Conservation (phyloP, 92 coral and sea anemone species). For the Galaxea fascicularis region DNA sequence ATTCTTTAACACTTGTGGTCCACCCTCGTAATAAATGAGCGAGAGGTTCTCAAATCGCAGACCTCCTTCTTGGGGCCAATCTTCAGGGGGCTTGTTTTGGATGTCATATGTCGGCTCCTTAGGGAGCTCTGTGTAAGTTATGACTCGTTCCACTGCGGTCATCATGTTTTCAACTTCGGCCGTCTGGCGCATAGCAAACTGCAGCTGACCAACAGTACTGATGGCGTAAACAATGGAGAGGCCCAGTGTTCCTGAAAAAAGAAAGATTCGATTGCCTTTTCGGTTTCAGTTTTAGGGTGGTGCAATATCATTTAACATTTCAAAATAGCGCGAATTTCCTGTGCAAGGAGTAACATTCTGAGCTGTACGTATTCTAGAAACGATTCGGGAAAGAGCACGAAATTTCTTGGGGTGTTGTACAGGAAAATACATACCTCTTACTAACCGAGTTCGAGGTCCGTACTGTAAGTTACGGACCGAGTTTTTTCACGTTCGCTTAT, state of each 20-base stretch:
- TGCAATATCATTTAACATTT: too few species aligned
- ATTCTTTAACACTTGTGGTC: slow-evolving; percentile 75
- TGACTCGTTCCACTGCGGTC: slow-evolving; percentile 92
- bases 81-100: slow-evolving; percentile 74
- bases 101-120: slow-evolving; percentile 79
- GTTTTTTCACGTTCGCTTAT: too few species aligned
- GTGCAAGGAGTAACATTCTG: too few species aligned
- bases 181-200: slow-evolving; percentile 93
- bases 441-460: too few species aligned
- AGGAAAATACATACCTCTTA: too few species aligned
- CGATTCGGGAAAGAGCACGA: too few species aligned
- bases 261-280: background rate
- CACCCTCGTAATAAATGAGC: slow-evolving; percentile 90
- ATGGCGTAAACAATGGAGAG: slow-evolving; percentile 93
- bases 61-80: slow-evolving; percentile 92
- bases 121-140: slow-evolving; percentile 88
- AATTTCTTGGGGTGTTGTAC: too few species aligned
- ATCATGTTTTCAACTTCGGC: slow-evolving; percentile 96
- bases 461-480: too few species aligned
- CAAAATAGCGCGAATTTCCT: too few species aligned
- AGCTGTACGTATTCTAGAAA: too few species aligned
- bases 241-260: slow-evolving; percentile 83
- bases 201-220: slow-evolving; percentile 97
- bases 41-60: slow-evolving; percentile 86
- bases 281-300: background rate